phyloP scores from a whole-genome alignment of 1,140 invertebrate genomes.

The Ctenoplectra terminalis region DNA sequence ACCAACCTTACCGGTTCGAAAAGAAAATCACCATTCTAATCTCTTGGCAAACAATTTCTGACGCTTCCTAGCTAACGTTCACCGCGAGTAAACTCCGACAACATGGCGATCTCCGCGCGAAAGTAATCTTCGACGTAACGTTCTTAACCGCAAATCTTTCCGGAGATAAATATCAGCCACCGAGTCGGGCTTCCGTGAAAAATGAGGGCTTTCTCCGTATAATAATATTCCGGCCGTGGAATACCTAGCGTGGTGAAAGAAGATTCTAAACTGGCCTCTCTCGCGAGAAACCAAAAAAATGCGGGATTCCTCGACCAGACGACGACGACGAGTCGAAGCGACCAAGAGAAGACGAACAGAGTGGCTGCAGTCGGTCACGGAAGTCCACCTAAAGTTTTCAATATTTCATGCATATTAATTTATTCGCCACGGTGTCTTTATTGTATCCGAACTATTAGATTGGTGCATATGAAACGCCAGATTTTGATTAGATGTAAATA shows the following conservation, averaged over 20 bases:
- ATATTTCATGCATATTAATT: too few relatives aligned
- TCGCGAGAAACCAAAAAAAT: conserved; percentile 47
- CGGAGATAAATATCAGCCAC: conserved; percentile 30
- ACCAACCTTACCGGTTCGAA: not conserved
- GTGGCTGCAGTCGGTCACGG: too few relatives aligned
- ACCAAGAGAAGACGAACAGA: not conserved
- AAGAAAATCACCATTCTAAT: not conserved
- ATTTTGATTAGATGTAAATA: too few relatives aligned
- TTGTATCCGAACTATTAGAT: too few relatives aligned
- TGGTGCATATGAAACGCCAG: too few relatives aligned
- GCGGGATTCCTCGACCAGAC: conserved; percentile 38
- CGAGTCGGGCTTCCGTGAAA: conserved; percentile 39
- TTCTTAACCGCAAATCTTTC: conserved; percentile 40
- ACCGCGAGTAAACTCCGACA: too few relatives aligned
- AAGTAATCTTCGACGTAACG: conserved; percentile 43
- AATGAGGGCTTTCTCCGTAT: conserved; percentile 21
- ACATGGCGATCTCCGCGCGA: not conserved
- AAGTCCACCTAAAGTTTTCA: too few relatives aligned
- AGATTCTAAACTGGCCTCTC: conserved; percentile 35
- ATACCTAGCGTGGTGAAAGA: conserved; percentile 22
- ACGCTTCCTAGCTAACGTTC: not conserved
- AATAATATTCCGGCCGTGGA: conserved; percentile 21
- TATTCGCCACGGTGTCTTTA: too few relatives aligned
- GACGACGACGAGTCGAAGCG: conserved; percentile 2
- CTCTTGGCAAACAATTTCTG: conserved; percentile 1